Conservation (phyloP, 2,797 vertebrate genomes). For the Avahi laniger region DNA sequence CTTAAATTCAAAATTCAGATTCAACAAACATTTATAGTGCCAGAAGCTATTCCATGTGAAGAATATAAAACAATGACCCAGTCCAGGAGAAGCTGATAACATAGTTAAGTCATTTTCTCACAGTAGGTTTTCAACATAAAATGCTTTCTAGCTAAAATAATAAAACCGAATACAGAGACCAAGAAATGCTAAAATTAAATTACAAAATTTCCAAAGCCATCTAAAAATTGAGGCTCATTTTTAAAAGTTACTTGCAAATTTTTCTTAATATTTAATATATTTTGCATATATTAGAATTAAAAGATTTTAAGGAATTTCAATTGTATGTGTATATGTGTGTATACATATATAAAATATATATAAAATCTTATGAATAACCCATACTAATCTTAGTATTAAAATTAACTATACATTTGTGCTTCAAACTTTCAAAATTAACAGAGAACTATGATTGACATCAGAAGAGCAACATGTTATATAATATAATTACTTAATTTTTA, state of each 20-base stretch:
- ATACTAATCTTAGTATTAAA: constrained; percentile 19
- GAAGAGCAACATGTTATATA: constrained; percentile 66
- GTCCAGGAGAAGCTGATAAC: not conserved
- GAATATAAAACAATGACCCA: constrained; percentile 41
- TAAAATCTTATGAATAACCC: not conserved
- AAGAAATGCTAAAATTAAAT: not conserved
- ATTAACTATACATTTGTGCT: not conserved
- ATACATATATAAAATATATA: not conserved
- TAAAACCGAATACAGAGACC: not conserved
- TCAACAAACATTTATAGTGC: constrained; percentile 42
- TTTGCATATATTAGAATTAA: not conserved
- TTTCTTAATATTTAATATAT: not conserved
- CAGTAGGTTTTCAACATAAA: constrained; percentile 16
- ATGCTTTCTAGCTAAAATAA: not conserved
- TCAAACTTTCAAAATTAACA: constrained; percentile 59
- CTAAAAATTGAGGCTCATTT: not conserved
- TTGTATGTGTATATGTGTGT: not conserved
- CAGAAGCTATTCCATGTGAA: constrained; percentile 5
- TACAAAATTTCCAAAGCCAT: not conserved
- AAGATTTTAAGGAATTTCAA: not conserved
- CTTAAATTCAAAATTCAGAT: constrained; percentile 66
- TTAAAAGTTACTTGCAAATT: not conserved
- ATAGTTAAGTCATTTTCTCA: constrained; percentile 56
- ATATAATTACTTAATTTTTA: constrained; percentile 80
- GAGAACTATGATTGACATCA: constrained; percentile 56